Percentiles rank a stretch among this genome's conserved stretches.
Conservation (phyloP, 2,113 vertebrate species). For the Nerophis lumbriciformis region DNA sequence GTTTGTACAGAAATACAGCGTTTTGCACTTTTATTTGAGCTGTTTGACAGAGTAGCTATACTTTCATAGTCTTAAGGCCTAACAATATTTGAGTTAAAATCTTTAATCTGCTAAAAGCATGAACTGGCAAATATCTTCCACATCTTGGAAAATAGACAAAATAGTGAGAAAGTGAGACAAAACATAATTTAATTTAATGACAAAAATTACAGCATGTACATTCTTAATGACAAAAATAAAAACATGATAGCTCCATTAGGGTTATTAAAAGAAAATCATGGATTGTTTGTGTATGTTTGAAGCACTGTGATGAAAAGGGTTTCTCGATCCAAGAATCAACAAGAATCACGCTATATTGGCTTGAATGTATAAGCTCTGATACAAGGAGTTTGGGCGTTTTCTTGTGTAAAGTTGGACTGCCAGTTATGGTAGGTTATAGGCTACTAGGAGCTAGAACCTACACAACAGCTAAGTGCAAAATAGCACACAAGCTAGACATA, state of each 20-base stretch:
- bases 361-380: too few species aligned
- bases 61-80: neutral
- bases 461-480: too few species aligned
- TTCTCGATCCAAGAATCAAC: too few species aligned
- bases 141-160: neutral
- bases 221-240: neutral
- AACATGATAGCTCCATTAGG: neutral
- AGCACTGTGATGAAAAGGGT: constrained; percentile 20
- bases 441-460: too few species aligned
- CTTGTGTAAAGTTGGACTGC: too few species aligned
- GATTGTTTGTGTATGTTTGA: constrained; percentile 35
- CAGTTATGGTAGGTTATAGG: too few species aligned
- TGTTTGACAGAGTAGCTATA: constrained; percentile 1
- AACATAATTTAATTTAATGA: neutral
- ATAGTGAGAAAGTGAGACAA: too few species aligned
- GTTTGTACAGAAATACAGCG: neutral
- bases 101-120: neutral
- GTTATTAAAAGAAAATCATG: neutral
- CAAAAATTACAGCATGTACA: neutral
- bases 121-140: neutral
- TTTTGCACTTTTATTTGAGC: neutral
- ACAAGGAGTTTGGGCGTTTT: too few species aligned
- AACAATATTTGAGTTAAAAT: neutral
- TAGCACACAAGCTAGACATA: too few species aligned
- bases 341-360: too few species aligned